Evolutionary conservation across 1,140 invertebrate genomes (phyloP), one percentile per base, ranked within the genome.

Genomic region (Triops longicaudatus): DNA sequence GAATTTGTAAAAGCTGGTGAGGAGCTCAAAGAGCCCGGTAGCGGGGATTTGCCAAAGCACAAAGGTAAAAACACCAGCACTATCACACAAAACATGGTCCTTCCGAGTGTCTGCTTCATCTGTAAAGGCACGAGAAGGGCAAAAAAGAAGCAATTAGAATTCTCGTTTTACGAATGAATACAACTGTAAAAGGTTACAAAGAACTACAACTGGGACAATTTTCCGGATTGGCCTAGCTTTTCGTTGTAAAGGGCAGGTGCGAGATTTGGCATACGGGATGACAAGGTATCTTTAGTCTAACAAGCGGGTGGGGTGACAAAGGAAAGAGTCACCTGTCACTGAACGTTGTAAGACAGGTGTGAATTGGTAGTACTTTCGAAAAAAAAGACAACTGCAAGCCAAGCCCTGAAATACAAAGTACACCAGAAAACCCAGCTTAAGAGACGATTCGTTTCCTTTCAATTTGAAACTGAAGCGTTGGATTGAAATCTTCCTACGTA

Each of bases 131-230:
- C 0, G 17, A 44, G 22, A 14, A 63, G 0, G 50, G 22, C 14
- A n/a, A n/a, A 63, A 63, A 63, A 63, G 50, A 63, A 9, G 50
- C 50, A 63, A 63, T 63, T 63, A 63, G 17, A 63, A 63, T n/a
- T 22, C 50, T 63, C 22, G n/a, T 37, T 2, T 37, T 37, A 37
- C 31, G 2, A 4, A 7, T 37, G 31, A 37, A 37, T 37, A 37
- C 31, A 37, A 4, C 31, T 37, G 31, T 37, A 37, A 37, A 37
- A 2, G 31, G 31, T 2, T 37, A 37, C 31, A 37, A 37, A 37
- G 31, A 37, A 37, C 14, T 22, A 63, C 50, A 6, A n/a, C 7
- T 1, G 14, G 22, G 50, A 7, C 22, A 22, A 22, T 22, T 63
- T 4, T 63, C 22, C 50, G 22, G 50, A n/a, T 63, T 63, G 50